phyloP scores from a whole-genome alignment of 2,113 vertebrate genomes.

The Sylvilagus bachmani region DNA sequence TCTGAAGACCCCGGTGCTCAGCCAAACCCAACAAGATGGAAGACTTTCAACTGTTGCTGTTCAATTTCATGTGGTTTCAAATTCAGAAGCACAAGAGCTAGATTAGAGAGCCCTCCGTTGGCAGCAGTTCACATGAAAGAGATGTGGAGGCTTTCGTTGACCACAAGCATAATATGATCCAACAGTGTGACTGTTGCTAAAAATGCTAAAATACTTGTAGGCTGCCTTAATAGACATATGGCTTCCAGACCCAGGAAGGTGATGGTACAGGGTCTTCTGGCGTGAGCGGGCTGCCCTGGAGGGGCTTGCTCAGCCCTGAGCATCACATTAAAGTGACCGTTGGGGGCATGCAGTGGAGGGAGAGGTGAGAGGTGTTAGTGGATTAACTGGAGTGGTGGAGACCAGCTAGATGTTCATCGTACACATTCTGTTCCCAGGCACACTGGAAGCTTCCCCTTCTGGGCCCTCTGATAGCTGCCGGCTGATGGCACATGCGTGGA shows the following conservation, averaged over 20 bases:
- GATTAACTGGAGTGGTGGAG: background rate
- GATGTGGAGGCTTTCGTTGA: constrained; percentile 66
- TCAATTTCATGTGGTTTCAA: constrained; percentile 78
- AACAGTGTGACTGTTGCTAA: constrained; percentile 71
- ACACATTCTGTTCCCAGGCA: background rate
- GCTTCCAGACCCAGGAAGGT: constrained; percentile 61
- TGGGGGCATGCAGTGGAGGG: rapidly evolving
- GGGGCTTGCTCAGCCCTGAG: background rate
- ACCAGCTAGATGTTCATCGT: too few relatives aligned
- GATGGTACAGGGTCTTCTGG: constrained; percentile 23
- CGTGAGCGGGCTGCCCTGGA: background rate
- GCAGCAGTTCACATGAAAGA: constrained; percentile 78
- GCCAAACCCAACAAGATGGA: constrained; percentile 76
- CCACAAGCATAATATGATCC: constrained; percentile 79
- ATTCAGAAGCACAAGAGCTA: constrained; percentile 77
- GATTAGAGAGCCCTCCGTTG: constrained; percentile 72
- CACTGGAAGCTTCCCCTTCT: background rate
- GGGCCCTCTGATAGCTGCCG: background rate
- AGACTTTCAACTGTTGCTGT: constrained; percentile 62
- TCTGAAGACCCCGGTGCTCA: background rate
- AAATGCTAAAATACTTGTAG: constrained; percentile 40
- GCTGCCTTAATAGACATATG: constrained; percentile 57
- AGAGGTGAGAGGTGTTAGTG: rapidly evolving
- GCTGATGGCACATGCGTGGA: background rate
- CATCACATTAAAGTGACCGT: rapidly evolving